These are phyloP conservation scores for Dicrurus megarhynchus DNA, from an alignment of 2,113 vertebrate genomes.

Conservation along the genomic window DNA sequence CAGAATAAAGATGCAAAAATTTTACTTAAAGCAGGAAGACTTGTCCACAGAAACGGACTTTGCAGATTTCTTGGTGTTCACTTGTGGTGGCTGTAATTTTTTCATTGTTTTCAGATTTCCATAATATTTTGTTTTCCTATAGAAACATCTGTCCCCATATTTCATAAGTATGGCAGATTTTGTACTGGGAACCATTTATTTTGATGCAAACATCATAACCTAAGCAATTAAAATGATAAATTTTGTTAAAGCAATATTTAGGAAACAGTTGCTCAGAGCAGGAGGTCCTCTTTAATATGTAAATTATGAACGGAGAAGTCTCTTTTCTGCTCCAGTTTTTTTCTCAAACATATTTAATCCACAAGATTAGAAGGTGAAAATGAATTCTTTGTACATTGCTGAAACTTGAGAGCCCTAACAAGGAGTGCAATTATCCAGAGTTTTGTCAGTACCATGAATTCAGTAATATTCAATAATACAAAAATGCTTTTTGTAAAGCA, in stretches of 20 bases:
- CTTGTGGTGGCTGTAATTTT: not conserved
- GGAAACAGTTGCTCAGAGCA: not conserved
- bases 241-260: not conserved
- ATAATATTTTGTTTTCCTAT: not conserved
- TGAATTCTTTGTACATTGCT: not conserved
- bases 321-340: not conserved
- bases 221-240: not conserved
- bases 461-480: not conserved
- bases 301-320: conserved; percentile 18
- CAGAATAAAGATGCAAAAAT: not conserved
- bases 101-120: not conserved
- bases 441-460: not conserved
- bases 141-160: not conserved
- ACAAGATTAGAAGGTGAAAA: conserved; percentile 32
- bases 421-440: conserved; percentile 16
- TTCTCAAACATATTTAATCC: conserved; percentile 18
- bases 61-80: not conserved
- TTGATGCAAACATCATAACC: not conserved
- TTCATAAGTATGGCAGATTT: not conserved
- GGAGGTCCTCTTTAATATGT: not conserved
- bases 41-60: not conserved
- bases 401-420: not conserved
- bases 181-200: conserved; percentile 1
- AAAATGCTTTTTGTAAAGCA: not conserved
- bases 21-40: not conserved